Base-by-base conservation (phyloP, 2,113 vertebrate species). In the Zosterops japonicus region DNA sequence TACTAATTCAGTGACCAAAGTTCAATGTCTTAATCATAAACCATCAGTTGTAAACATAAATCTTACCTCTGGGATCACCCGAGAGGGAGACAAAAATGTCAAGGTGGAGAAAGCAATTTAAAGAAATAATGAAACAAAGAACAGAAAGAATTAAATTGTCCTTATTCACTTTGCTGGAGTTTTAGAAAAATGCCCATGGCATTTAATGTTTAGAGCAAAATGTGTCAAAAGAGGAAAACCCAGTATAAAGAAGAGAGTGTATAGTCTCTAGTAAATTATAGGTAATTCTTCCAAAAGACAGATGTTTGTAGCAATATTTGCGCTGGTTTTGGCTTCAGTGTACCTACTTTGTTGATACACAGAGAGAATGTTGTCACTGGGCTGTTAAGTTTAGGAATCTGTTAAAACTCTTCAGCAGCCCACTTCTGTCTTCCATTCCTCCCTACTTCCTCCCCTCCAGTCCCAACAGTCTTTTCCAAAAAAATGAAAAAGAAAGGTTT, bases 1-100 rank as follows among this genome's bases (percentile, higher is more conserved):
- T 6, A 79, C 82, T 83, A 90, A 94, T 87, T 85, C 70, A 42
- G 56, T 52, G 90, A 87, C 84, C 80, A 75, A 92, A 92, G 87
- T 96, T 93, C 95, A 90, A 31, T 84, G 78, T 91, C 87, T 72
- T 89, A 82, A 82, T 92, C 88, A 80, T 95, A 91, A 95, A 97
- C 93, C 56, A 60, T 87, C 78, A 52, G 72, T 21, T 81, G 79
- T 84, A 96, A 95, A 88, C 75, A 89, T 86, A 93, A 95, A 88
- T 92, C 91, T 90, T 96, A 56, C 84, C 76, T 83, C 64, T 53
- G 36, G 24, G 60, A 88, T 75, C 81, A 75, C 52, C 19, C 20
- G 29, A 79, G 56, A 68, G 71, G 27, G 39, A 79, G 71, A 77
- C 53, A 83, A 87, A 90, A 88, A 95, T 35, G 42, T 78, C 83